phyloP scores from a whole-genome alignment of 2,888 invertebrate species.

The Megastigmus dorsalis region DNA sequence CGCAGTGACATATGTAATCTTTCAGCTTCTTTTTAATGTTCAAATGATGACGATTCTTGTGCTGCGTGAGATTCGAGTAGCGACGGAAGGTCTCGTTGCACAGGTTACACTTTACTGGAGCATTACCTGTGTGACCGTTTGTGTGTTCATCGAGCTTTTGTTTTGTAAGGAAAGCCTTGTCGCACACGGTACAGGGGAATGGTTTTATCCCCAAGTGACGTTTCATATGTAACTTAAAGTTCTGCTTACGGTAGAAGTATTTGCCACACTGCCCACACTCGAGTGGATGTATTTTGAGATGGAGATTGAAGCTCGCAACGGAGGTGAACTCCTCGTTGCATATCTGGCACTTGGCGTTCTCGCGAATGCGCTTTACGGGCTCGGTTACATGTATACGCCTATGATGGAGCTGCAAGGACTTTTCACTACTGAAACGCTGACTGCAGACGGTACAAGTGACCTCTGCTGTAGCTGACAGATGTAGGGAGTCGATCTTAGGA shows the following conservation, averaged over 20 bases:
- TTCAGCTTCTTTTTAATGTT: conserved; percentile 82
- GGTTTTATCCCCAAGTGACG: conserved; percentile 88
- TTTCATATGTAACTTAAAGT: conserved; percentile 86
- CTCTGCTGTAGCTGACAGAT: conserved; percentile 64
- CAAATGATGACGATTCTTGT: conserved; percentile 86
- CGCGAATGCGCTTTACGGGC: conserved; percentile 68
- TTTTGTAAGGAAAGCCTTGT: conserved; percentile 87
- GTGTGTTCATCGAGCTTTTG: conserved; percentile 89
- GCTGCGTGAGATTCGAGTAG: conserved; percentile 90
- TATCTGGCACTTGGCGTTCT: conserved; percentile 77
- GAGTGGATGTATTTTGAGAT: conserved; percentile 86
- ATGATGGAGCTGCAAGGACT: conserved; percentile 70
- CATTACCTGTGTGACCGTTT: conserved; percentile 87
- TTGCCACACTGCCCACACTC: conserved; percentile 90
- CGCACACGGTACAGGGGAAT: conserved; percentile 84
- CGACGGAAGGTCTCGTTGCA: conserved; percentile 88
- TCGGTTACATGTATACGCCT: conserved; percentile 68
- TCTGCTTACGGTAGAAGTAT: conserved; percentile 84
- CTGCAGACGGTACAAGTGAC: conserved; percentile 69
- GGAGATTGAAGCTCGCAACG: conserved; percentile 82
- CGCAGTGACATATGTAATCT: conserved; percentile 87
- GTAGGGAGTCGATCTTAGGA: conserved; percentile 58
- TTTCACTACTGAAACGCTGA: conserved; percentile 68
- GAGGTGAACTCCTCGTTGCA: conserved; percentile 82
- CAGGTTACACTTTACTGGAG: conserved; percentile 86